A percentile compares a stretch with the other conserved stretches of the same genome.
These are phyloP conservation scores for Enoplosus armatus DNA, from an alignment of 2,797 vertebrate species.

Conservation along the genomic window DNA sequence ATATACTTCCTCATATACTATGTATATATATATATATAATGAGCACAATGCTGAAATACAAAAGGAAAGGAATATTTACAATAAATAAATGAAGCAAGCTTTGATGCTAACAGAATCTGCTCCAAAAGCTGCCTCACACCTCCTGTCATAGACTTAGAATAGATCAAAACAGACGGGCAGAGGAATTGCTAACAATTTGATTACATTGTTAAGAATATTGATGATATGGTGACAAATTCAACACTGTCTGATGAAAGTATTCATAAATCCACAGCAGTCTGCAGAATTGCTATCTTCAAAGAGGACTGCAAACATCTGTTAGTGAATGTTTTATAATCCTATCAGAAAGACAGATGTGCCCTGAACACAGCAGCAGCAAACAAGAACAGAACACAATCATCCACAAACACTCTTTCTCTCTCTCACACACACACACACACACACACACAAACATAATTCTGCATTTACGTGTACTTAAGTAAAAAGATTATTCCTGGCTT, in stretches of 20 bases:
- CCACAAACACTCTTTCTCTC: slow-evolving; percentile 22
- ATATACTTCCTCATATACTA: too few species aligned
- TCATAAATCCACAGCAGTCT: slow-evolving; percentile 69
- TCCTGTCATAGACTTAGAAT: slow-evolving; percentile 28
- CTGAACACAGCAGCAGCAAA: slow-evolving; percentile 62
- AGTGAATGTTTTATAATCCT: slow-evolving; percentile 80
- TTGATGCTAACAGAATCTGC: slow-evolving; percentile 28
- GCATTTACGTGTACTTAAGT: slow-evolving; percentile 53
- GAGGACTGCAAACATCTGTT: slow-evolving; percentile 76
- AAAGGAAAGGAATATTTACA: slow-evolving; percentile 15
- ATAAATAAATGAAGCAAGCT: slow-evolving; percentile 30
- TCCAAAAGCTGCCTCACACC: slow-evolving; percentile 9
- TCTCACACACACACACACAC: background rate
- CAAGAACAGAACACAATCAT: slow-evolving; percentile 60
- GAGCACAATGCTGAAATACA: background rate
- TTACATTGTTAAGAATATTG: slow-evolving; percentile 73
- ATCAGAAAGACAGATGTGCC: slow-evolving; percentile 80
- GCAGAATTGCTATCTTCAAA: slow-evolving; percentile 71
- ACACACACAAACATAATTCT: slow-evolving; percentile 29
- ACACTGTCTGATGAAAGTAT: slow-evolving; percentile 66
- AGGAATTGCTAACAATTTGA: slow-evolving; percentile 60
- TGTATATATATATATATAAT: too few species aligned
- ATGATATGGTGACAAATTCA: slow-evolving; percentile 72
- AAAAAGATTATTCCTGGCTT: slow-evolving; percentile 53
- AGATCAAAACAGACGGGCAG: slow-evolving; percentile 51